Base-by-base conservation (phyloP, 2,113 vertebrate genomes). In the Proteles cristata region DNA sequence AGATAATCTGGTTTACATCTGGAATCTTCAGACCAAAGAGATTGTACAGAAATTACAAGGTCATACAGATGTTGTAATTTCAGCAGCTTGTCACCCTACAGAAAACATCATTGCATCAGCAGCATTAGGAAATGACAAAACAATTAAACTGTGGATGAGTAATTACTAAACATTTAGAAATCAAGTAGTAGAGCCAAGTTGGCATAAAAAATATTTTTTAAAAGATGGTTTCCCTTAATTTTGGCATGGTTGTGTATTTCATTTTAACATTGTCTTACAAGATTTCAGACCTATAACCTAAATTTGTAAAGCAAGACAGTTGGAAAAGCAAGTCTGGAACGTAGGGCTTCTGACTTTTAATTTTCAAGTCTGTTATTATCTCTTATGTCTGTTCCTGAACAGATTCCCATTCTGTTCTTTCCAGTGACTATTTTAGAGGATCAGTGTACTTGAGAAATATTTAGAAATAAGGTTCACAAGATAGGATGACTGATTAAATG, bases 11-110 rank as follows among this genome's bases (percentile, higher is more conserved):
- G 99, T 99, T 98, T 99, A 99, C 76, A 99, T 99, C 97, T 99
- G 99, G 99, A 99, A 99, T 99, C 99, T 99, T 97, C 99, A 99
- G 98, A 99, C 99, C 16, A 99, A 99, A 99, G 99, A 99, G 99
- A 99, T 99, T n/a, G 99, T 99, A 98, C 99, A 99, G 99, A 99
- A 99, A 97, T 98, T 99, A 98, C 99, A 99, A 97, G 99, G 99
- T 71, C 99, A 99, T 98, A 99, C 99, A 98, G 99, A 99, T 96
- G 99, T 99, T 26, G 99, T 99, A 94, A 99, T 99, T 96, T 99
- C 99, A 26, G 99, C 99, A 28, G 99, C 99, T 97, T 99, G 99
- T 98, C 99, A 99, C 98, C 99, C 99, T 9, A 99, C 99, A 99
- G 99, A 99, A 98, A 99, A 99, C 99, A 99, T 99, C 98, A 99